phyloP scores from a whole-genome alignment of 2,797 vertebrate genomes.

The Nyctibius grandis region DNA sequence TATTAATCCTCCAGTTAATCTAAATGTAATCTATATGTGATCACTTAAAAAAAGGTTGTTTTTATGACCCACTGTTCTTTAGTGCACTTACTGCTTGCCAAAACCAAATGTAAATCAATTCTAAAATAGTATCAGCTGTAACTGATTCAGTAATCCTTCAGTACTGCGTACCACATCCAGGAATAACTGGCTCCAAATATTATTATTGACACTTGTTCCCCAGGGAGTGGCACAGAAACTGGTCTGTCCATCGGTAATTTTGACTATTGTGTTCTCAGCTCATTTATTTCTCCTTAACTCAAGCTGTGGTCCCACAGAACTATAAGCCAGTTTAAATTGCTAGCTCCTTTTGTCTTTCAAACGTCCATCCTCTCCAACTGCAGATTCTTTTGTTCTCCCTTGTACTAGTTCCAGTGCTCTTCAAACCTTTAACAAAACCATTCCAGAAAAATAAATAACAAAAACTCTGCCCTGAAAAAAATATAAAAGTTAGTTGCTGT shows the following conservation, averaged over 20 bases:
- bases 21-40: not conserved
- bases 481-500: not conserved
- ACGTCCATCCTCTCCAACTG: not conserved
- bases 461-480: not conserved
- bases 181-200: not conserved
- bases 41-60: not conserved
- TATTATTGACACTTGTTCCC: not conserved
- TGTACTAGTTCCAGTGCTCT: not conserved
- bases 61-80: not conserved
- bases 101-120: not conserved
- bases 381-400: not conserved
- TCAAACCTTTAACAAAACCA: not conserved
- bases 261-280: not conserved
- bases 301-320: not conserved
- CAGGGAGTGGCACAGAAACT: not conserved
- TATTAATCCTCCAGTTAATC: not conserved
- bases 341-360: not conserved
- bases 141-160: not conserved
- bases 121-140: not conserved
- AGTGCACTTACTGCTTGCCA: not conserved
- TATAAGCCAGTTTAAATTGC: not conserved
- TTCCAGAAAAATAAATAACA: not conserved
- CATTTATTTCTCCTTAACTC: not conserved
- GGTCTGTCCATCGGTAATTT: not conserved
- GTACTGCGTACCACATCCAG: not conserved